Conservation (phyloP, 1,140 invertebrate genomes). For the Aphis gossypii region DNA sequence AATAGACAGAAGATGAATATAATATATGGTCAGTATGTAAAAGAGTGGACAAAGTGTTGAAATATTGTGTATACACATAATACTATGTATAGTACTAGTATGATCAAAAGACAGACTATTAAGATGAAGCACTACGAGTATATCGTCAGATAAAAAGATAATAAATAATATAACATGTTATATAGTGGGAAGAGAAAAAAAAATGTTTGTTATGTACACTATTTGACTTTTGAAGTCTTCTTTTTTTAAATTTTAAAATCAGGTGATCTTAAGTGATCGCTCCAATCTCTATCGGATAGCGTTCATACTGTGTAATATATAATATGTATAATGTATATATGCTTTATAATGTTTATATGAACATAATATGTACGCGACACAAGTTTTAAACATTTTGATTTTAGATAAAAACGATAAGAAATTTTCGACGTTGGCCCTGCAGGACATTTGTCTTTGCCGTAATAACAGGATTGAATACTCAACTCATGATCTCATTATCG, state of each 20-base stretch:
- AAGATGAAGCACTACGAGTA: background rate
- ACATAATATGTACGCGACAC: too few species aligned
- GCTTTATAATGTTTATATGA: too few species aligned
- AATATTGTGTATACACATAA: background rate
- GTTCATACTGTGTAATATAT: background rate
- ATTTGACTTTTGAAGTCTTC: background rate
- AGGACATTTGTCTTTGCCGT: background rate
- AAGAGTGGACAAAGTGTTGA: background rate
- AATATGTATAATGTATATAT: too few species aligned
- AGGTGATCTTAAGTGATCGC: background rate
- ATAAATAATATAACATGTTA: background rate
- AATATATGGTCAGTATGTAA: background rate
- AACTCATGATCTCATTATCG: conserved; percentile 39
- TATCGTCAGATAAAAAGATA: background rate
- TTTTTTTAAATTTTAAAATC: background rate
- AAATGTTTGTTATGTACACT: background rate
- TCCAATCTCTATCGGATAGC: background rate
- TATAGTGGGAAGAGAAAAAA: background rate
- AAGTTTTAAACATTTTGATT: background rate
- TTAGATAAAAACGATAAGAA: background rate
- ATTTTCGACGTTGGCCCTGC: background rate
- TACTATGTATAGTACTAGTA: background rate
- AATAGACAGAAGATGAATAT: background rate
- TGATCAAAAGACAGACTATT: background rate
- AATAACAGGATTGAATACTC: background rate